A percentile compares a stretch with the other conserved stretches of the same genome.
phyloP scores from a whole-genome alignment of 1,140 invertebrate genomes.

The Drosophila sucinea region DNA sequence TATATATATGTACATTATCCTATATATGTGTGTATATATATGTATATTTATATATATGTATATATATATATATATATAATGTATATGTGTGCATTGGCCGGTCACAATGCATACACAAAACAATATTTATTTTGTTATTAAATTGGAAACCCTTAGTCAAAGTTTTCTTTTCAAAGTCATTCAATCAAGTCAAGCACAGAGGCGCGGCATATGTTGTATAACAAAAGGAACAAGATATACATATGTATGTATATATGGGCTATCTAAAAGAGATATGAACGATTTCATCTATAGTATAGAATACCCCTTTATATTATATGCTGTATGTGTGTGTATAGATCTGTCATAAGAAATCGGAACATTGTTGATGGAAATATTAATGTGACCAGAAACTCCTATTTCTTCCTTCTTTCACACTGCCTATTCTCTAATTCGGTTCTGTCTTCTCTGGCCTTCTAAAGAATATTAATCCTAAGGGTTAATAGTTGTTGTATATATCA shows the following conservation, averaged over 20 bases:
- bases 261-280: too few relatives aligned
- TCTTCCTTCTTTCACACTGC: conserved; percentile 10
- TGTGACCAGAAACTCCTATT: not conserved
- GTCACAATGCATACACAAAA: not conserved
- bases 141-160: conserved; percentile 26
- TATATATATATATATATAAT: not conserved
- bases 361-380: not conserved
- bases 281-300: too few relatives aligned
- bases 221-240: conserved; percentile 19
- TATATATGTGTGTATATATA: conserved; percentile 32
- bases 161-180: not conserved
- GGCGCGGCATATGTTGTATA: conserved; percentile 4
- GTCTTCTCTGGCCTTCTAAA: not conserved
- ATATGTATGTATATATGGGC: conserved; percentile 3
- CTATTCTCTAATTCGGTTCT: not conserved
- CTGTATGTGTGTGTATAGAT: not conserved
- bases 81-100: not conserved
- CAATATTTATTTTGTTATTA: conserved; percentile 45
- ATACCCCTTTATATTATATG: not conserved
- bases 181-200: not conserved
- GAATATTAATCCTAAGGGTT: too few relatives aligned
- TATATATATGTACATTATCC: not conserved
- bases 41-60: conserved; percentile 7
- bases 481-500: not conserved
- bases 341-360: not conserved